These are phyloP conservation scores for Odontocolon sp. DNA, from an alignment of 2,888 invertebrate species.

Conservation along the genomic window DNA sequence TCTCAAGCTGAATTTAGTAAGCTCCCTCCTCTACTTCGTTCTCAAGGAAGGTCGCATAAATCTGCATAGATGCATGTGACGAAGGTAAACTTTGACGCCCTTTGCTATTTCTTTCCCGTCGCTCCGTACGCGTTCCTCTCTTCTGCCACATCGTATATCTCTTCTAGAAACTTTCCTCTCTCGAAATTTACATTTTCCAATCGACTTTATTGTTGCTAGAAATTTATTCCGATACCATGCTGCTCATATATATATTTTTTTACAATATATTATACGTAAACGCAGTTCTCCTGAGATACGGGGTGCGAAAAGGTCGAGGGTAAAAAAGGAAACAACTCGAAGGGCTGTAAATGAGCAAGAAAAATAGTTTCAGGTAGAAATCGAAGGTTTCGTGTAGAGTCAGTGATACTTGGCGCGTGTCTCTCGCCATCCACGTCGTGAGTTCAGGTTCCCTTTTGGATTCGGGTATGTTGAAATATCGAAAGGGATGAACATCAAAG, in stretches of 20 bases:
- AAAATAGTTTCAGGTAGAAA: conserved; percentile 42
- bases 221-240: conserved; percentile 56
- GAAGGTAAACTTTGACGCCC: conserved; percentile 74
- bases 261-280: conserved; percentile 3
- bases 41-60: conserved; percentile 75
- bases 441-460: neutral
- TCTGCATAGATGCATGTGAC: conserved; percentile 77
- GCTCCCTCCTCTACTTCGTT: conserved; percentile 52
- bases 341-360: conserved; percentile 48
- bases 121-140: conserved; percentile 53
- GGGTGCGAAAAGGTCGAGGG: conserved; percentile 39
- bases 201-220: conserved; percentile 56
- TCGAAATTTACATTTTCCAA: conserved; percentile 57
- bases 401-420: conserved; percentile 45
- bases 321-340: neutral
- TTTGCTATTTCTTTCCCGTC: conserved; percentile 54
- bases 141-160: conserved; percentile 25
- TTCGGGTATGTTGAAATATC: neutral
- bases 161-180: conserved; percentile 49
- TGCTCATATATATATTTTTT: conserved; percentile 53
- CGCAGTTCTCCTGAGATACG: neutral
- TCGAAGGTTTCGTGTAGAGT: conserved; percentile 25
- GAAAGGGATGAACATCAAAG: conserved; percentile 54
- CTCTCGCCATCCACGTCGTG: too few species aligned
- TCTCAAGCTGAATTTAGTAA: conserved; percentile 4